phyloP scores from a whole-genome alignment of 2,113 vertebrate species.

The Pachyramphus minor region DNA sequence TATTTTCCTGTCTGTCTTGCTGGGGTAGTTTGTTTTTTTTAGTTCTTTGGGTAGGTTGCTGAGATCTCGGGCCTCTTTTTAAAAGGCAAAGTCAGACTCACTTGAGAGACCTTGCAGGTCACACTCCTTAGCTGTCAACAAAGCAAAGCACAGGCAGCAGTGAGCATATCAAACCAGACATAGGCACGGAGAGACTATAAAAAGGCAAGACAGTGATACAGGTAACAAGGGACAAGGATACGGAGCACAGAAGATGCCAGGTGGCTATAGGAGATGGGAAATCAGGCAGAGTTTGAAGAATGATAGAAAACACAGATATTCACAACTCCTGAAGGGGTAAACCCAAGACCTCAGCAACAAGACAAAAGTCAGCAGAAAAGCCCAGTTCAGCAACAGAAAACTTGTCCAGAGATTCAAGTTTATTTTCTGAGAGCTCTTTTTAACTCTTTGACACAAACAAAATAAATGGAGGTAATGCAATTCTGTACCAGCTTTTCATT shows the following conservation, averaged over 20 bases:
- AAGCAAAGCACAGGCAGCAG: background rate
- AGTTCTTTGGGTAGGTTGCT: background rate
- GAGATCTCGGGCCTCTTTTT: background rate
- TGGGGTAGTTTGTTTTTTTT: background rate
- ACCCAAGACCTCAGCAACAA: background rate
- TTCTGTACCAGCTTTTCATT: background rate
- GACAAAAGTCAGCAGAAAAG: background rate
- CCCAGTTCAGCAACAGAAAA: background rate
- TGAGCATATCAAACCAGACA: background rate
- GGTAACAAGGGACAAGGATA: background rate
- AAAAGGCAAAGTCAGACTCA: background rate
- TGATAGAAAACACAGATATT: background rate
- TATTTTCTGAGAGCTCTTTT: background rate
- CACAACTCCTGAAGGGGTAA: background rate
- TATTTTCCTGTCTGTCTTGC: conserved; percentile 38
- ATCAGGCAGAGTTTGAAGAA: background rate
- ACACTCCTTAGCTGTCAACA: background rate
- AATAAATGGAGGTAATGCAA: background rate
- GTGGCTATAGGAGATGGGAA: background rate
- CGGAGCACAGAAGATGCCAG: background rate
- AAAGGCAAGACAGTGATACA: background rate
- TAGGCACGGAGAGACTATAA: background rate
- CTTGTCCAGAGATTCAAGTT: background rate
- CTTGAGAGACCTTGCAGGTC: background rate
- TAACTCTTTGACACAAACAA: background rate